phyloP scores from a whole-genome alignment of 2,888 invertebrate species.

The Platynereis dumerilii region DNA sequence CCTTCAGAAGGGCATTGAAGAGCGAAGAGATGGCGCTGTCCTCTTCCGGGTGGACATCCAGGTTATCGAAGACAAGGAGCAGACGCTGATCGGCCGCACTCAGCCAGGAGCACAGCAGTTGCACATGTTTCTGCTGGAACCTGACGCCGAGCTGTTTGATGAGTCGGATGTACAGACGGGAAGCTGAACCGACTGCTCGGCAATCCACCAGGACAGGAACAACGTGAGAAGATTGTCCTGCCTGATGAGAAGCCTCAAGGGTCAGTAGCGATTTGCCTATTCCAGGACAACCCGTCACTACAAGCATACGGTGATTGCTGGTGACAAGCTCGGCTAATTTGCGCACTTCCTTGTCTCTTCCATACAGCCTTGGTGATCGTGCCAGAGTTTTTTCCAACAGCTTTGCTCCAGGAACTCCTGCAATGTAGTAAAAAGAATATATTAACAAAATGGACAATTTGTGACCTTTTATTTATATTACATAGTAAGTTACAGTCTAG shows the following conservation, averaged over 20 bases:
- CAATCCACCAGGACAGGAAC: slow-evolving; percentile 28
- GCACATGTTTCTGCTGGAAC: slow-evolving; percentile 22
- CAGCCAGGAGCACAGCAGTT: slow-evolving; percentile 33
- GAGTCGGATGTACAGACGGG: slow-evolving; percentile 20
- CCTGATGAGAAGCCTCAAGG: slow-evolving; percentile 14
- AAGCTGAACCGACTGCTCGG: slow-evolving; percentile 19
- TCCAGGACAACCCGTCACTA: slow-evolving; percentile 34
- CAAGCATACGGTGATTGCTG: slow-evolving; percentile 29
- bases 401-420: slow-evolving; percentile 14
- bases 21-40: slow-evolving; percentile 21
- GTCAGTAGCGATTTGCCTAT: slow-evolving; percentile 35
- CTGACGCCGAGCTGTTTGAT: slow-evolving; percentile 27
- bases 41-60: slow-evolving; percentile 27
- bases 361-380: slow-evolving; percentile 13
- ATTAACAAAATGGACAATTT: too few relatives aligned
- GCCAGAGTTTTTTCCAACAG: slow-evolving; percentile 10
- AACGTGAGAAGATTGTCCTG: slow-evolving; percentile 17
- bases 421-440: not conserved
- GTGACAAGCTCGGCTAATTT: slow-evolving; percentile 30
- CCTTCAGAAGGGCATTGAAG: slow-evolving; percentile 26
- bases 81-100: slow-evolving; percentile 31
- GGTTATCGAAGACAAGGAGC: slow-evolving; percentile 35
- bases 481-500: too few relatives aligned
- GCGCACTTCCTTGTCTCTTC: slow-evolving; percentile 24
- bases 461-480: too few relatives aligned